Percentiles rank a stretch among this genome's conserved stretches.
Evolutionary conservation across 2,113 vertebrate species (phyloP).

Genomic region (Callospermophilus lateralis): DNA sequence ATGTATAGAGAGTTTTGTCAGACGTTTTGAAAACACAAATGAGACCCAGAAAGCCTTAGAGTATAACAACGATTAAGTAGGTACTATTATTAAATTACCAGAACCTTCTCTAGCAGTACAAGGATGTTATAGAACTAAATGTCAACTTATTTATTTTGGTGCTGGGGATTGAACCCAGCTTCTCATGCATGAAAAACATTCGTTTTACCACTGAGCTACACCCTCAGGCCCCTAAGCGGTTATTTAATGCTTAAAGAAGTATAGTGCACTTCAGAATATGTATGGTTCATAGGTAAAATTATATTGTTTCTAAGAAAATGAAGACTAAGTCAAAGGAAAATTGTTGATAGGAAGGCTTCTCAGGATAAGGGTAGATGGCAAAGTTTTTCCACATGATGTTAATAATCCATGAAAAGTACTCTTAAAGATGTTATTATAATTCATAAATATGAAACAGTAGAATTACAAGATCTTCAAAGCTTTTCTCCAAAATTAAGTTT

Average conservation of each 20-base stretch:
- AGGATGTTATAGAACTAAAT: neutral
- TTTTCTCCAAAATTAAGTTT: constrained; percentile 14
- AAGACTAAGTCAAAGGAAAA: constrained; percentile 40
- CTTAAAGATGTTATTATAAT: neutral
- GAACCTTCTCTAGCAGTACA: neutral
- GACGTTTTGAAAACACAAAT: constrained; percentile 42
- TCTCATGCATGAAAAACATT: neutral
- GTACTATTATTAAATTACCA: neutral
- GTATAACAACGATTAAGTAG: neutral
- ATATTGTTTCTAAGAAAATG: neutral
- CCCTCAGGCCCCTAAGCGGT: neutral
- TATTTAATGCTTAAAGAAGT: neutral
- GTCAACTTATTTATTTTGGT: neutral
- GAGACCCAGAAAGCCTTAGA: neutral
- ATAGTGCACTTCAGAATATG: neutral
- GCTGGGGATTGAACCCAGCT: neutral
- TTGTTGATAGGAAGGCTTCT: neutral
- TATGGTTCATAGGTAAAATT: neutral
- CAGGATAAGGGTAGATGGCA: neutral
- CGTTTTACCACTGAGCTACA: neutral
- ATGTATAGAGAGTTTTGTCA: neutral
- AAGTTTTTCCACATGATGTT: constrained; percentile 13
- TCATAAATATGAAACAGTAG: neutral
- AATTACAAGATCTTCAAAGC: neutral
- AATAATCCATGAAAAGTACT: neutral